Evolutionary conservation across 2,113 vertebrate species (phyloP).

Genomic region (Anguilla japonica): DNA sequence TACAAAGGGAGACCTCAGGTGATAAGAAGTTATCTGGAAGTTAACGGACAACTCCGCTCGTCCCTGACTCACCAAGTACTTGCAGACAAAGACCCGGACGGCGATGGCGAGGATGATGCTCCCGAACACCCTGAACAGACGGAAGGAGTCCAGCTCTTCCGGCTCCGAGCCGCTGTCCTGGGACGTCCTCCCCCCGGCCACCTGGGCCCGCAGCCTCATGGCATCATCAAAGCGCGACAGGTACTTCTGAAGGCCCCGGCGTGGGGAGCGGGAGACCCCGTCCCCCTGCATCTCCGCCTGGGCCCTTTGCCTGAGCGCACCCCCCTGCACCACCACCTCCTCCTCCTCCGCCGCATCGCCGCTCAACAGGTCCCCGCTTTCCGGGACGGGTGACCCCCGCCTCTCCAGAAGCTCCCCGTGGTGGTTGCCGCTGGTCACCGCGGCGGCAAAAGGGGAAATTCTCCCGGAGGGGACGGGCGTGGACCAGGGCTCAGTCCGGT

Average conservation of each 20-base stretch:
- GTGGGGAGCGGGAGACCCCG: conserved; percentile 26
- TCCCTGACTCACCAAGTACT: conserved; percentile 83
- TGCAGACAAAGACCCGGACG: conserved; percentile 91
- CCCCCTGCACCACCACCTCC: conserved; percentile 44
- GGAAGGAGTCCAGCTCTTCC: conserved; percentile 93
- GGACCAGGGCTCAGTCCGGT: conserved; percentile 57
- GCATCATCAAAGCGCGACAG: conserved; percentile 91
- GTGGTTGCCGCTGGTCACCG: conserved; percentile 29
- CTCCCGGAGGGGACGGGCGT: conserved; percentile 50
- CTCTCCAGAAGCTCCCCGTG: conserved; percentile 57
- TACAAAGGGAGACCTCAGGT: background rate
- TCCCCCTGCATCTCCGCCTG: conserved; percentile 74
- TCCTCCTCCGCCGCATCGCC: conserved; percentile 64
- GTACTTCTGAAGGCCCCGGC: conserved; percentile 80
- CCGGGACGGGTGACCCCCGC: conserved; percentile 64
- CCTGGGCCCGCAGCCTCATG: conserved; percentile 88
- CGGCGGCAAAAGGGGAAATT: conserved; percentile 58
- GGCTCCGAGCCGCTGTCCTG: conserved; percentile 72
- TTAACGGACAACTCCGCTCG: background rate
- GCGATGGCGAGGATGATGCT: conserved; percentile 85
- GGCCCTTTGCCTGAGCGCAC: conserved; percentile 69
- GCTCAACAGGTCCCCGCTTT: conserved; percentile 65
- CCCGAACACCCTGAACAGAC: conserved; percentile 84
- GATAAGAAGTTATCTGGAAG: background rate
- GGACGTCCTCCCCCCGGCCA: conserved; percentile 80